Conservation (phyloP, 2,888 invertebrate species). For the Rhamphomyia laevipes region DNA sequence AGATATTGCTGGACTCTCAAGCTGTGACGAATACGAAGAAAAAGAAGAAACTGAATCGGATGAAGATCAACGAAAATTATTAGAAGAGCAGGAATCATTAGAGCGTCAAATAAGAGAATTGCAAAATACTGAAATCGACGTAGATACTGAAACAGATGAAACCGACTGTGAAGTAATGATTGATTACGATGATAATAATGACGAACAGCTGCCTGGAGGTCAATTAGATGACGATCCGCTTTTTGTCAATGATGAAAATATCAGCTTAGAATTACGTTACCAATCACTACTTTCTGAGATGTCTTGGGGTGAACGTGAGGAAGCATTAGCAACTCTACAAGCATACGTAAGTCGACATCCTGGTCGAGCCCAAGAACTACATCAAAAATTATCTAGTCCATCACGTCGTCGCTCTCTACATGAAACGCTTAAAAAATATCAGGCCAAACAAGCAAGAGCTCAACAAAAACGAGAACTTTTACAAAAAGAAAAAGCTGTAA, state of each 20-base stretch:
- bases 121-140: constrained; percentile 57
- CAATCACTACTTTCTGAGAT: constrained; percentile 59
- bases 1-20: constrained; percentile 23
- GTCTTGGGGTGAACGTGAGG: constrained; percentile 78
- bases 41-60: constrained; percentile 44
- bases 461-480: constrained; percentile 74
- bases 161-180: constrained; percentile 39
- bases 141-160: constrained; percentile 74
- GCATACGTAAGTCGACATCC: constrained; percentile 79
- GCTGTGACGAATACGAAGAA: constrained; percentile 45
- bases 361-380: constrained; percentile 79
- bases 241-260: constrained; percentile 34
- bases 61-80: constrained; percentile 59
- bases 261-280: constrained; percentile 54
- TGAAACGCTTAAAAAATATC: constrained; percentile 65
- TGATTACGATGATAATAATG: constrained; percentile 26
- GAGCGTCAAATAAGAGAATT: constrained; percentile 66
- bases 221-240: constrained; percentile 27
- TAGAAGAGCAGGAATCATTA: constrained; percentile 63
- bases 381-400: constrained; percentile 88
- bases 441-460: constrained; percentile 85
- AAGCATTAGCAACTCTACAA: constrained; percentile 64
- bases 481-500: constrained; percentile 71
- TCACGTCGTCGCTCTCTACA: constrained; percentile 75
- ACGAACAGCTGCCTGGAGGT: constrained; percentile 16